These are phyloP conservation scores for Aurelia sp. DNA, from an alignment of 30 jellyfish, hydroid and myxozoan species.

Conservation along the genomic window DNA sequence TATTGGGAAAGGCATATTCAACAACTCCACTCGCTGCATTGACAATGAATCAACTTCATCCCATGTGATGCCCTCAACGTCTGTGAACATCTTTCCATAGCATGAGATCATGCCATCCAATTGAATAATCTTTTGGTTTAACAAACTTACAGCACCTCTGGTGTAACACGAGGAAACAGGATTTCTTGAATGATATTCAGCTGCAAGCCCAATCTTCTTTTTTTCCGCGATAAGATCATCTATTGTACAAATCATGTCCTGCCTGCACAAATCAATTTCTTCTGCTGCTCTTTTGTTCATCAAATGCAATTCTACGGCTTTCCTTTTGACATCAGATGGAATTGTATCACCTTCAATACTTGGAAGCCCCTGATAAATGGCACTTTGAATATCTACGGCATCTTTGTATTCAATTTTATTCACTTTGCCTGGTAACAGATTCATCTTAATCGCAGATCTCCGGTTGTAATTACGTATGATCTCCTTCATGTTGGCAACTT, in stretches of 20 bases:
- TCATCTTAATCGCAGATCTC: constrained; percentile 31
- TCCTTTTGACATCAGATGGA: constrained; percentile 34
- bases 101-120: background rate
- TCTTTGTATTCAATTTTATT: constrained; percentile 6
- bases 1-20: too few species aligned
- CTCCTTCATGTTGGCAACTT: constrained; percentile 24
- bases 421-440: constrained; percentile 12
- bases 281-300: constrained; percentile 20
- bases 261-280: constrained; percentile 28
- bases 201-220: background rate
- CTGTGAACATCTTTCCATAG: constrained; percentile 5
- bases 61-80: background rate
- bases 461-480: constrained; percentile 10
- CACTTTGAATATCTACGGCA: constrained; percentile 34
- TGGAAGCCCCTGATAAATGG: constrained; percentile 12
- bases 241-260: constrained; percentile 23
- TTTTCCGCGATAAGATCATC: constrained; percentile 12
- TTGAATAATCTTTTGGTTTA: constrained; percentile 1
- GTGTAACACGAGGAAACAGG: constrained; percentile 5
- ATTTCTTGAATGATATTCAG: background rate
- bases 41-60: constrained; percentile 18
- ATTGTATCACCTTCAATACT: constrained; percentile 5
- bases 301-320: constrained; percentile 13
- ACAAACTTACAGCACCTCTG: constrained; percentile 19
- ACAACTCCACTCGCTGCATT: background rate